Conservation (phyloP, 2,113 vertebrate genomes). For the Psittacula cyanocephala region DNA sequence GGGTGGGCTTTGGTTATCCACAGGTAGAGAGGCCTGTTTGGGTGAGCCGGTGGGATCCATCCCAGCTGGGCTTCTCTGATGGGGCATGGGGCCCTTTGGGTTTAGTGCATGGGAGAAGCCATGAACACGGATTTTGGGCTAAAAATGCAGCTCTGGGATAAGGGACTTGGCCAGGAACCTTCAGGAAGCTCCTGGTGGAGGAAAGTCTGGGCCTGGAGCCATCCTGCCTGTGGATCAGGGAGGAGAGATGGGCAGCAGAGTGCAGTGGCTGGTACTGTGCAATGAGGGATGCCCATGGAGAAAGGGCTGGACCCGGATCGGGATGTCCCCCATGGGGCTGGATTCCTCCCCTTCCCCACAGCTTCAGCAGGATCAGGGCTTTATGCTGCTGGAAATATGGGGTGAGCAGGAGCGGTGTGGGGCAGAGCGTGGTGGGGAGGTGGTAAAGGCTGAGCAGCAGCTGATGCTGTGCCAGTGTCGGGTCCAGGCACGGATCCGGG, state of each 20-base stretch:
- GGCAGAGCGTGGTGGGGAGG: accelerated
- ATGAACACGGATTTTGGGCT: accelerated
- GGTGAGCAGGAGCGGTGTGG: accelerated
- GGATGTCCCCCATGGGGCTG: accelerated
- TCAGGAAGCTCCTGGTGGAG: not conserved
- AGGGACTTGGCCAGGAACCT: not conserved
- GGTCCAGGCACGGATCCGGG: not conserved
- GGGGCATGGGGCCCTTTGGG: not conserved
- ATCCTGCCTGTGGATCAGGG: not conserved
- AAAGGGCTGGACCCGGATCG: accelerated
- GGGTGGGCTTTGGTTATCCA: not conserved
- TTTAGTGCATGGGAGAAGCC: not conserved
- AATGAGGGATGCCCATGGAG: accelerated
- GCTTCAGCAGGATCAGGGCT: not conserved
- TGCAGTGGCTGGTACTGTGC: accelerated
- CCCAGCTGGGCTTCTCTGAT: not conserved
- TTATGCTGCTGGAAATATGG: accelerated
- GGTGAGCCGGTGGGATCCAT: not conserved
- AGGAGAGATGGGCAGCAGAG: not conserved
- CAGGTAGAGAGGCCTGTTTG: accelerated
- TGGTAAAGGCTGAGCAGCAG: accelerated
- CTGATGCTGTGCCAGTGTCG: accelerated
- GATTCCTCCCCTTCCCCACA: accelerated
- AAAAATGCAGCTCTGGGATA: not conserved
- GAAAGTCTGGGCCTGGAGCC: not conserved